These are phyloP conservation scores for Myiotriccus ornatus DNA, from an alignment of 2,797 vertebrate species.

Conservation along the genomic window DNA sequence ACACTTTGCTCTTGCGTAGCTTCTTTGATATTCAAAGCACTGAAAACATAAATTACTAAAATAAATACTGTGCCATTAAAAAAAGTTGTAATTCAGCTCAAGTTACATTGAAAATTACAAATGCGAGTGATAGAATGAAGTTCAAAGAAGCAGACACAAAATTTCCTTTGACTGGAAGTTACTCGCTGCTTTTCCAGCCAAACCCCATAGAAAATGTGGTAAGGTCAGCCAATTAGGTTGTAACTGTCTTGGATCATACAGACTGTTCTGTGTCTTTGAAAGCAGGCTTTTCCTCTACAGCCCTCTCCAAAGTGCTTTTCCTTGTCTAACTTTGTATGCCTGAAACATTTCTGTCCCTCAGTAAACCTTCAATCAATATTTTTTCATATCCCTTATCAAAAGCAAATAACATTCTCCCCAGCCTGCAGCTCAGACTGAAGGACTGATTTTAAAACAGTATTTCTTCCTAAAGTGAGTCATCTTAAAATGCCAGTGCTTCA, in stretches of 20 bases:
- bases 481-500: slow-evolving; percentile 6
- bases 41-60: not conserved
- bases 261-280: not conserved
- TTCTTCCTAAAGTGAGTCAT: slow-evolving; percentile 23
- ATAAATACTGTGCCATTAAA: not conserved
- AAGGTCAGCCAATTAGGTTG: not conserved
- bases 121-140: not conserved
- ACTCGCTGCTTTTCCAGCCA: not conserved
- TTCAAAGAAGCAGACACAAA: not conserved
- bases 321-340: not conserved
- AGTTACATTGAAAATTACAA: not conserved
- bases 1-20: not conserved
- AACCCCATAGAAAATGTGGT: not conserved
- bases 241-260: not conserved
- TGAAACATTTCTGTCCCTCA: not conserved
- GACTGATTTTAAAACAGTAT: not conserved
- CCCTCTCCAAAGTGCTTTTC: not conserved
- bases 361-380: not conserved
- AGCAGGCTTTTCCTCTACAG: not conserved
- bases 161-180: not conserved
- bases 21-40: not conserved
- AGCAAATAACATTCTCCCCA: not conserved
- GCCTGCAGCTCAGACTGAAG: not conserved
- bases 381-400: not conserved
- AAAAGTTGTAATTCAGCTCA: not conserved